Conservation (phyloP, 2,888 invertebrate genomes). For the Pegoplata infirma region DNA sequence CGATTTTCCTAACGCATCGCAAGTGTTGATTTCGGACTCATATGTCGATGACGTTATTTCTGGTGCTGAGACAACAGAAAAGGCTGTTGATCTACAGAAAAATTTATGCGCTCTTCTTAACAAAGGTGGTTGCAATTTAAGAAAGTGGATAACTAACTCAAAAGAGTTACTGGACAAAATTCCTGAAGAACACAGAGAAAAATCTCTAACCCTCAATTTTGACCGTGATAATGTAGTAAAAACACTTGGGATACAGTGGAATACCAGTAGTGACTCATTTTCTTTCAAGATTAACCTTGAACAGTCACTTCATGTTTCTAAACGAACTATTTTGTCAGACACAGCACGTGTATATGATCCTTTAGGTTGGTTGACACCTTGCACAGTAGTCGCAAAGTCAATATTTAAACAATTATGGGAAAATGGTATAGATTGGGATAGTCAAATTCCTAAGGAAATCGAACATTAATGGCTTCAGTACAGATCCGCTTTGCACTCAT, state of each 20-base stretch:
- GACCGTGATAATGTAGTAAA: constrained; percentile 6
- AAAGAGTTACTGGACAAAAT: constrained; percentile 15
- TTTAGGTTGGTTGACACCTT: constrained; percentile 4
- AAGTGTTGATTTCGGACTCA: background rate
- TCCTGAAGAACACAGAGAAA: constrained; percentile 25
- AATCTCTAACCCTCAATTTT: constrained; percentile 7
- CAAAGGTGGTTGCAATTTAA: constrained; percentile 27
- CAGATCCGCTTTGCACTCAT: background rate
- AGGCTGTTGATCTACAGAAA: constrained; percentile 26
- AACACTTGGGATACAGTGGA: constrained; percentile 33
- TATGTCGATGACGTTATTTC: no score
- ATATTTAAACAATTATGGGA: constrained; percentile 26
- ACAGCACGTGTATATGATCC: constrained; percentile 25
- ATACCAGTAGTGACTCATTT: constrained; percentile 6
- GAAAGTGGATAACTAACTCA: no score
- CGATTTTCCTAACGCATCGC: background rate
- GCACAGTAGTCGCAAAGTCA: constrained; percentile 1
- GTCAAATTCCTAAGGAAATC: background rate
- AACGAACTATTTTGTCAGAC: constrained; percentile 26
- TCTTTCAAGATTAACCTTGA: constrained; percentile 1
- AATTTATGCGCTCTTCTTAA: constrained; percentile 31
- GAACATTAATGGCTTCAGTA: constrained; percentile 5
- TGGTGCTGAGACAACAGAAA: constrained; percentile 24
- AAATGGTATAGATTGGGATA: constrained; percentile 25
- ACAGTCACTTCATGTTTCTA: background rate